Evolutionary conservation across 2,113 vertebrate species (phyloP).

Genomic region (Myxocyprinus asiaticus): DNA sequence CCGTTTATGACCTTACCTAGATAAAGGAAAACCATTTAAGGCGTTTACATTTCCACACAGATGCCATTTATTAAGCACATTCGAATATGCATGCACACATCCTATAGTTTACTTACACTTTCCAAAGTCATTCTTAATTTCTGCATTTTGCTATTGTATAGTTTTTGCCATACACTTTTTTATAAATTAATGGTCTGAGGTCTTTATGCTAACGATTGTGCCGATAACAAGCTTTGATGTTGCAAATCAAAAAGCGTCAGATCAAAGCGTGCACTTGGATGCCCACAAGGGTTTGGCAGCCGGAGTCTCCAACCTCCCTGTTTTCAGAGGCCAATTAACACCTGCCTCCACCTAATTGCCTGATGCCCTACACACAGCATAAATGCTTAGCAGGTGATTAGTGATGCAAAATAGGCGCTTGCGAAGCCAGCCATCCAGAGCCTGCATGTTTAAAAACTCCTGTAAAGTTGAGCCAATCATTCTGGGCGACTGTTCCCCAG

Average conservation of each 20-base stretch:
- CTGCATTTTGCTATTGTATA: too few relatives aligned
- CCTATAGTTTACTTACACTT: too few relatives aligned
- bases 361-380: constrained; percentile 35
- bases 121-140: too few relatives aligned
- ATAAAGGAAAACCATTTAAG: too few relatives aligned
- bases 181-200: constrained; percentile 27
- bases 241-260: constrained; percentile 36
- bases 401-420: constrained; percentile 34
- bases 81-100: too few relatives aligned
- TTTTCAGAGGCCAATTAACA: constrained; percentile 38
- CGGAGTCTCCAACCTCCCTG: constrained; percentile 33
- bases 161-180: too few relatives aligned
- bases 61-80: too few relatives aligned
- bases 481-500: constrained; percentile 1
- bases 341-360: constrained; percentile 42
- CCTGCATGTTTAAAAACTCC: constrained; percentile 35
- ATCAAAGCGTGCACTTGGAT: constrained; percentile 37
- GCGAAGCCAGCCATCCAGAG: constrained; percentile 26
- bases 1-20: too few relatives aligned
- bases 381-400: constrained; percentile 41
- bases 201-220: constrained; percentile 21
- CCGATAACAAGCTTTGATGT: constrained; percentile 41
- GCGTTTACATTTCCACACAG: too few relatives aligned
- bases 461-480: constrained; percentile 35
- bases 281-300: constrained; percentile 16